phyloP scores from a whole-genome alignment of 2,113 vertebrate genomes.

The Nycticebus coucang region DNA sequence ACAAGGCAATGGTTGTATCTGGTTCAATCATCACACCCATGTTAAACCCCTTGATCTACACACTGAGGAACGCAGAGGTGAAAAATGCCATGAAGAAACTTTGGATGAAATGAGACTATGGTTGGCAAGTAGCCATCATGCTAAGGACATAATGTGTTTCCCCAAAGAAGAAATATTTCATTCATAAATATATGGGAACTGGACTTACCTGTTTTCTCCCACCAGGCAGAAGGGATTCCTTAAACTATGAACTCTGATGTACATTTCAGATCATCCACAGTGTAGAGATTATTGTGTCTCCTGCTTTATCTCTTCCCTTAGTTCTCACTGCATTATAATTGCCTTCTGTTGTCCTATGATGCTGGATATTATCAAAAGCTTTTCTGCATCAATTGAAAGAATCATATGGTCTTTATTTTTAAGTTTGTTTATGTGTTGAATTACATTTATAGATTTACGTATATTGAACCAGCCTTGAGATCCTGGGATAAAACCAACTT shows the following conservation, averaged over 20 bases:
- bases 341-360: background rate
- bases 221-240: background rate
- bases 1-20: slow-evolving; percentile 39
- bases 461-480: too few relatives aligned
- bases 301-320: background rate
- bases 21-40: slow-evolving; percentile 32
- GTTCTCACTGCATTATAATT: background rate
- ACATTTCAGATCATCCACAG: background rate
- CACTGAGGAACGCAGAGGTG: slow-evolving; percentile 48
- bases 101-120: background rate
- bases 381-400: too few relatives aligned
- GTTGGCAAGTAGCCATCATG: background rate
- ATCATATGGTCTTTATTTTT: too few relatives aligned
- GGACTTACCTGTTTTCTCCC: background rate
- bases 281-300: background rate
- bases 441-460: too few relatives aligned
- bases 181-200: background rate
- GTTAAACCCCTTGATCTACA: slow-evolving; percentile 56
- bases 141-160: background rate
- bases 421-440: too few relatives aligned
- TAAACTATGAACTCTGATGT: background rate
- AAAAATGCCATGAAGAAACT: slow-evolving; percentile 49
- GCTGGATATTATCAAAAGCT: too few relatives aligned
- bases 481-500: too few relatives aligned
- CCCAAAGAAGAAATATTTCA: background rate